Conservation (phyloP, 2,113 vertebrate species). For the Corvus cornix region DNA sequence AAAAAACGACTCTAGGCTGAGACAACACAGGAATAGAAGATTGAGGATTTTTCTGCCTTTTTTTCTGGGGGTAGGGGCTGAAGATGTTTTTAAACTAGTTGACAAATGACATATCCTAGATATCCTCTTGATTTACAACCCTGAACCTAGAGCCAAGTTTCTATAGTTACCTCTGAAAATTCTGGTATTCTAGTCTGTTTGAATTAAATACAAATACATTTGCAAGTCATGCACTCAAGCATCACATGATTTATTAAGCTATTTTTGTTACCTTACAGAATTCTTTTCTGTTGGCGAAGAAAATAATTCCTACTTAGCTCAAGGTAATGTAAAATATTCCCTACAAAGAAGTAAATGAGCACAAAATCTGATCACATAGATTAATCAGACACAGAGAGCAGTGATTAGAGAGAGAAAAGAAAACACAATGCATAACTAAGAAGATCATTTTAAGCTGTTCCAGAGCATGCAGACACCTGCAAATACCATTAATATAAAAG, state of each 20-base stretch:
- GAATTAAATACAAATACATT: not conserved
- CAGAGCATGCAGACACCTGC: conserved; percentile 1
- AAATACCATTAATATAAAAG: conserved; percentile 28
- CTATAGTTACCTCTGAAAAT: not conserved
- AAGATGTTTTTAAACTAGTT: not conserved
- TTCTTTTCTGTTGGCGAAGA: not conserved
- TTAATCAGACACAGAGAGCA: not conserved
- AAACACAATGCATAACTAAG: not conserved
- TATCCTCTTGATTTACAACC: not conserved
- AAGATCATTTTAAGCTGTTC: not conserved
- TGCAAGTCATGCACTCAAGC: not conserved
- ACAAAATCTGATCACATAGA: not conserved
- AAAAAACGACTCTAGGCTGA: not conserved
- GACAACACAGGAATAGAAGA: not conserved
- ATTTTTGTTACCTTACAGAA: conserved; percentile 12
- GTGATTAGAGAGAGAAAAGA: not conserved
- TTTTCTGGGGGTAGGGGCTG: not conserved
- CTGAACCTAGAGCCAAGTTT: not conserved
- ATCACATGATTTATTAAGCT: conserved; percentile 3
- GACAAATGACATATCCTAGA: not conserved
- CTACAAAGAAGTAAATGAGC: not conserved
- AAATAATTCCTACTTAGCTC: conserved; percentile 10
- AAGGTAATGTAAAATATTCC: conserved; percentile 18
- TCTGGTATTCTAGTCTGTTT: not conserved
- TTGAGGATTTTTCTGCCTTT: not conserved